These are phyloP conservation scores for Trichacis sp. DNA, from an alignment of 2,888 invertebrate genomes.

Conservation along the genomic window DNA sequence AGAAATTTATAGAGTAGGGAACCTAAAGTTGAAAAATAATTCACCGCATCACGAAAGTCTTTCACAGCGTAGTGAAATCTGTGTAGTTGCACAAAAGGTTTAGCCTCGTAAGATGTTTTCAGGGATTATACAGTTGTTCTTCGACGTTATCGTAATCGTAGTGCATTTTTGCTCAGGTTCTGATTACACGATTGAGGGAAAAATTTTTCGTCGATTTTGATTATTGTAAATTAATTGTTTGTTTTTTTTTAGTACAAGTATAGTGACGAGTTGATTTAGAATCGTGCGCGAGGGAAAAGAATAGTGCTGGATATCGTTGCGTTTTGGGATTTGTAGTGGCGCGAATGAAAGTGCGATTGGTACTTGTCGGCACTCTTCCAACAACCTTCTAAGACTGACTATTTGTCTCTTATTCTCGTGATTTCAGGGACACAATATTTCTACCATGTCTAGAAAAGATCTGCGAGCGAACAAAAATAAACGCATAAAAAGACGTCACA, in stretches of 20 bases:
- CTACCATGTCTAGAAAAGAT: slow-evolving; percentile 17
- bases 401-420: slow-evolving; percentile 49
- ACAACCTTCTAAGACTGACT: slow-evolving; percentile 59
- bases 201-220: too few species aligned
- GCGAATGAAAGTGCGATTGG: slow-evolving; percentile 13
- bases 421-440: slow-evolving; percentile 37
- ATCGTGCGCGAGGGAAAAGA: too few species aligned
- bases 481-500: slow-evolving; percentile 21
- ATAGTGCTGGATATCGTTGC: too few species aligned
- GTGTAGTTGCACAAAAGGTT: slow-evolving; percentile 25
- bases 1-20: not conserved
- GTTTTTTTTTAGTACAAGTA: too few species aligned
- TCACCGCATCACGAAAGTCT: slow-evolving; percentile 37
- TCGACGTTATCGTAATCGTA: not conserved
- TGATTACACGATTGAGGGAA: too few species aligned
- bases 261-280: too few species aligned
- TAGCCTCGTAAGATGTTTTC: slow-evolving; percentile 34
- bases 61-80: slow-evolving; percentile 35
- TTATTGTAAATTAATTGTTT: too few species aligned
- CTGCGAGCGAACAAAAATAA: slow-evolving; percentile 22
- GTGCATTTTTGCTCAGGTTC: not conserved
- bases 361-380: slow-evolving; percentile 36
- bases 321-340: not conserved
- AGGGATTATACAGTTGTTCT: slow-evolving; percentile 28
- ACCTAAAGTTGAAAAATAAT: slow-evolving; percentile 25